Conservation (phyloP, 37 sponge, comb jelly and placozoan genomes). For the Bolinopsis microptera region DNA sequence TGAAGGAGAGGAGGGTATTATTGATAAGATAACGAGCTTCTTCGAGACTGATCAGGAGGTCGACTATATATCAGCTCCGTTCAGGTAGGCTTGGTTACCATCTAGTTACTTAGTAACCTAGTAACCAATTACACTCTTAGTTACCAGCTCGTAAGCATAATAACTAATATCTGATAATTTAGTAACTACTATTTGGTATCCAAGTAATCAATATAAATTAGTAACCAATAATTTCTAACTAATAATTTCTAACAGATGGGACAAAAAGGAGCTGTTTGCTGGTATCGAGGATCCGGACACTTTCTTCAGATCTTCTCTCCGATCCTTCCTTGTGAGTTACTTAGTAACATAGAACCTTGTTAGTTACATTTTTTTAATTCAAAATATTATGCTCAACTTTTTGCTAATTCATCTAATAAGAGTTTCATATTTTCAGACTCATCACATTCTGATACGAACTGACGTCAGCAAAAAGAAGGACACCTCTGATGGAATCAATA, state of each 20-base stretch:
- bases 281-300: conserved; percentile 42
- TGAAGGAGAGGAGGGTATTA: background rate
- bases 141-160: too few species aligned
- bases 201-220: too few species aligned
- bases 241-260: background rate
- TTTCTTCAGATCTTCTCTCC: conserved; percentile 40
- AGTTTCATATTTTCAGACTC: too few species aligned
- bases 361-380: too few species aligned
- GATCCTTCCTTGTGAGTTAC: background rate
- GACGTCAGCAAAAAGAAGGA: conserved; percentile 44
- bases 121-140: too few species aligned
- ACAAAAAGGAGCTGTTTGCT: conserved; percentile 42
- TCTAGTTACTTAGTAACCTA: too few species aligned
- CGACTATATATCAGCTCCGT: conserved; percentile 32
- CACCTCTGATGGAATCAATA: conserved; percentile 26
- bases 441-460: conserved; percentile 53
- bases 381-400: too few species aligned
- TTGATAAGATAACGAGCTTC: background rate
- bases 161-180: too few species aligned
- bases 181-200: too few species aligned
- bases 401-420: too few species aligned
- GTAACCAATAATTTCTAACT: too few species aligned
- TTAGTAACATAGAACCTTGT: too few species aligned
- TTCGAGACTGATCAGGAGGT: conserved; percentile 49
- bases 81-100: conserved; percentile 13